A percentile compares a stretch with the other conserved stretches of the same genome.
Conservation (phyloP, 2,797 vertebrate genomes). For the Thripadectes ignobilis region DNA sequence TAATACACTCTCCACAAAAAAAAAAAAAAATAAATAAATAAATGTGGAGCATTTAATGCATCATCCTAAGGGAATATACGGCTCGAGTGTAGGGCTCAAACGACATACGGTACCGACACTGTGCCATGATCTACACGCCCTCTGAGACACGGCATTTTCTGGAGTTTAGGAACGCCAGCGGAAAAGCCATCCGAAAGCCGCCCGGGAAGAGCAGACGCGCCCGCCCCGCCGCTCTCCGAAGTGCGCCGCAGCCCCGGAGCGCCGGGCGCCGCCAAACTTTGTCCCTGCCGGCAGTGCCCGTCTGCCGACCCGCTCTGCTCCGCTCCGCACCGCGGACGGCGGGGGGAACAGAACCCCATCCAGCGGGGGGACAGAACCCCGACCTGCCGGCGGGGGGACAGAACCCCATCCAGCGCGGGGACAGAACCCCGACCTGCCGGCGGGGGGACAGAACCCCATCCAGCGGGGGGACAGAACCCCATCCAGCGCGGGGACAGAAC, state of each 20-base stretch:
- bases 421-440: no score
- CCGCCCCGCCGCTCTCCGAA: rapidly evolving
- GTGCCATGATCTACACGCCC: neutral
- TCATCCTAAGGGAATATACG: rapidly evolving
- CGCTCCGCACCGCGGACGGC: neutral
- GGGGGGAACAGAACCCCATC: no score
- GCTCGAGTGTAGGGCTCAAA: neutral
- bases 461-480: no score
- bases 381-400: no score
- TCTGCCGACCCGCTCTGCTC: neutral
- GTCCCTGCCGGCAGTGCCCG: neutral
- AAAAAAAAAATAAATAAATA: neutral
- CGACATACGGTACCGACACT: neutral
- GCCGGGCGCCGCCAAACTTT: neutral
- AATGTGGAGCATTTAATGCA: no score
- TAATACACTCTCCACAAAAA: neutral
- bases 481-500: no score
- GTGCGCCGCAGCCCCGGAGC: neutral
- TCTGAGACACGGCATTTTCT: neutral
- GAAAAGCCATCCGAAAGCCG: neutral
- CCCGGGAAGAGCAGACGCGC: neutral
- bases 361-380: no score
- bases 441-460: no score
- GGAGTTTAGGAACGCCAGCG: neutral
- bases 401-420: no score